phyloP scores from a whole-genome alignment of 2,888 invertebrate species.

The Archips crataeganus region DNA sequence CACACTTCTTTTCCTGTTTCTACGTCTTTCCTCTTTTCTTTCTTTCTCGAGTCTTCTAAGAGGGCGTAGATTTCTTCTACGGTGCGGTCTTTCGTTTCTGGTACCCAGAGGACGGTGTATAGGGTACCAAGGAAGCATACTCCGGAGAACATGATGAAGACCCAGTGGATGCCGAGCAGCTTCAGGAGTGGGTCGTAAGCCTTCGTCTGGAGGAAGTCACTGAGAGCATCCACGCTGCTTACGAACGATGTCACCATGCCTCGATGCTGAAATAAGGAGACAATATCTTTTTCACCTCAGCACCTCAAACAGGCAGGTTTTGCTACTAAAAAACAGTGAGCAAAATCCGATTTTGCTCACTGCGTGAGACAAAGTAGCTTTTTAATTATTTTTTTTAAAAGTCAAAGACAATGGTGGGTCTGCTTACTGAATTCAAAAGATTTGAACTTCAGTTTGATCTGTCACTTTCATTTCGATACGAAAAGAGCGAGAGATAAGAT shows the following conservation, averaged over 20 bases:
- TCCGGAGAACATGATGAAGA: constrained; percentile 76
- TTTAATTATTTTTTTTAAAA: too few species aligned
- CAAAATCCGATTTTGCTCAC: too few species aligned
- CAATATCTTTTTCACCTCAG: too few species aligned
- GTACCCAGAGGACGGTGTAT: constrained; percentile 78
- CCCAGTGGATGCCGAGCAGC: constrained; percentile 80
- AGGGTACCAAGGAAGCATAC: constrained; percentile 77
- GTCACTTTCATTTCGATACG: too few species aligned
- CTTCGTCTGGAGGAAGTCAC: constrained; percentile 80
- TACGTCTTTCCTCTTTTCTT: constrained; percentile 72
- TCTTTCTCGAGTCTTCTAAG: constrained; percentile 69
- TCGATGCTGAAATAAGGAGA: constrained; percentile 68
- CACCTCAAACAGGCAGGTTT: too few species aligned
- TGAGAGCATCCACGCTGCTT: constrained; percentile 74
- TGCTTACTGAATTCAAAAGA: too few species aligned
- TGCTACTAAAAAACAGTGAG: too few species aligned
- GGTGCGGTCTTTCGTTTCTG: constrained; percentile 76
- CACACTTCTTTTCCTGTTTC: constrained; percentile 70
- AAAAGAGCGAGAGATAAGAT: too few species aligned
- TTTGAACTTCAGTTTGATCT: too few species aligned
- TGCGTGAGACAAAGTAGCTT: too few species aligned
- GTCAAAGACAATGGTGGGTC: too few species aligned
- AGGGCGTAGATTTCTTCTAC: constrained; percentile 77
- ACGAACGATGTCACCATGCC: constrained; percentile 80
- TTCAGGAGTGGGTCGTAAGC: constrained; percentile 78